Evolutionary conservation across 2,113 vertebrate genomes (phyloP).

Genomic region (Dromaius novaehollandiae): DNA sequence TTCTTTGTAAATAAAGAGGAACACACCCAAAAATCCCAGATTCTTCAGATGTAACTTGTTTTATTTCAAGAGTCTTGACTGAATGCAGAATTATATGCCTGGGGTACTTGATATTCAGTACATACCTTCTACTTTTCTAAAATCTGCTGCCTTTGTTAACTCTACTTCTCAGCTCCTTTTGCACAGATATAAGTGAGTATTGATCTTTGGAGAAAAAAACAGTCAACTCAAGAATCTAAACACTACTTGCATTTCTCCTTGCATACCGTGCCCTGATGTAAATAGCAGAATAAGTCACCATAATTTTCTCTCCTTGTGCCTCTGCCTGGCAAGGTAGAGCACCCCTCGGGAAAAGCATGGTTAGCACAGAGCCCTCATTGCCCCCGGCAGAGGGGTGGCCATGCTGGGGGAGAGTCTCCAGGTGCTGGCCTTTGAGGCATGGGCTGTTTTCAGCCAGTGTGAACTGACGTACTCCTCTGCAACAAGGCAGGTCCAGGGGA

Average conservation of each 20-base stretch:
- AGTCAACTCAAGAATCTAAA: neutral
- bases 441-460: neutral
- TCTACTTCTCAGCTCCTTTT: neutral
- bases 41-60: neutral
- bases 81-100: neutral
- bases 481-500: neutral
- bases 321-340: fast-evolving
- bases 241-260: fast-evolving
- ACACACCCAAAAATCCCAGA: neutral
- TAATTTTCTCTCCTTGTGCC: neutral
- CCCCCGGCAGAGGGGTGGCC: too few relatives aligned
- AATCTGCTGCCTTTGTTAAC: neutral
- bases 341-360: neutral
- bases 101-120: neutral
- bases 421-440: neutral
- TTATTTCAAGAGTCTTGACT: neutral
- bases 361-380: neutral
- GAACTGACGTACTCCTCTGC: neutral
- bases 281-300: neutral
- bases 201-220: neutral
- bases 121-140: neutral
- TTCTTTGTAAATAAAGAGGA: constrained; percentile 3
- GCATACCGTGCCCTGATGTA: neutral
- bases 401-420: neutral
- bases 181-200: neutral